Evolutionary conservation across 2,113 vertebrate species (phyloP).

Genomic region (Xenotilapia longispinis): DNA sequence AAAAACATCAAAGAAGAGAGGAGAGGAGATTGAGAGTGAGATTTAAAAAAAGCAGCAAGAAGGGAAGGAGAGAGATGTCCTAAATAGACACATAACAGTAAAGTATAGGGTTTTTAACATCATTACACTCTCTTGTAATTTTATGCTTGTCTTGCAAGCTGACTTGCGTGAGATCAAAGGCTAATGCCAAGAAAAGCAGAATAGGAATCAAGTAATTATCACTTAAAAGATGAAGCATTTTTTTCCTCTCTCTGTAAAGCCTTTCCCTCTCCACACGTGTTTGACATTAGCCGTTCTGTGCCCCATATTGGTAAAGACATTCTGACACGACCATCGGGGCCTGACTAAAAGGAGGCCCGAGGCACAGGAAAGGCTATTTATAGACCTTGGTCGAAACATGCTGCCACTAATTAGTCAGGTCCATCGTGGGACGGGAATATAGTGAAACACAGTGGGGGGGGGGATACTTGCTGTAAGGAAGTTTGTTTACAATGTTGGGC

Average conservation of each 20-base stretch:
- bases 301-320: conserved; percentile 47
- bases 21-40: neutral
- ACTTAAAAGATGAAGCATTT: conserved; percentile 46
- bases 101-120: conserved; percentile 15
- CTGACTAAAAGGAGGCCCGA: conserved; percentile 17
- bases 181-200: conserved; percentile 8
- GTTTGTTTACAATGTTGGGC: neutral
- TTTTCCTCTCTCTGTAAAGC: conserved; percentile 23
- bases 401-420: conserved; percentile 47
- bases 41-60: neutral
- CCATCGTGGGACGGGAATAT: neutral
- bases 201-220: conserved; percentile 51
- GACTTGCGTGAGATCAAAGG: conserved; percentile 32
- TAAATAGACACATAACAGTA: neutral
- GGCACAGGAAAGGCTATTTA: conserved; percentile 50
- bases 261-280: conserved; percentile 53
- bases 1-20: neutral
- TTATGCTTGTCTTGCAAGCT: conserved; percentile 14
- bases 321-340: conserved; percentile 12
- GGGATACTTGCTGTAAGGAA: neutral
- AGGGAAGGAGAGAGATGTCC: neutral
- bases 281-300: conserved; percentile 56
- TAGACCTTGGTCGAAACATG: conserved; percentile 40
- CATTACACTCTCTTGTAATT: conserved; percentile 42
- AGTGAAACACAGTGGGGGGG: neutral